These are phyloP conservation scores for Drosophila antonietae DNA, from an alignment of 2,888 invertebrate species.

Conservation along the genomic window DNA sequence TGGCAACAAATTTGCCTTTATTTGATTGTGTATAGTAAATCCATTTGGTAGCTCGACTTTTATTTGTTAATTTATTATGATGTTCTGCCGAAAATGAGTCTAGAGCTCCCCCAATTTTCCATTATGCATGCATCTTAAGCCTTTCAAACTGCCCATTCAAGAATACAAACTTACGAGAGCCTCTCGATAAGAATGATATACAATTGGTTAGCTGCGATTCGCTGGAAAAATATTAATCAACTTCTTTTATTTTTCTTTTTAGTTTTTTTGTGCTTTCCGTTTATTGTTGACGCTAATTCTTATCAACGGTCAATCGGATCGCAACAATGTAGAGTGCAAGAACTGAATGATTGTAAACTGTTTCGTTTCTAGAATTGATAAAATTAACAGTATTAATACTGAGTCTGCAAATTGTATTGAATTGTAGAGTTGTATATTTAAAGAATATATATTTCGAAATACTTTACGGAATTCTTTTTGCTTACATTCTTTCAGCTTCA, in stretches of 20 bases:
- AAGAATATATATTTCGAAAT: too few relatives aligned
- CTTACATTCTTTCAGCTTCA: too few relatives aligned
- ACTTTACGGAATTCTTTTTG: background rate
- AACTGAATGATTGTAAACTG: background rate
- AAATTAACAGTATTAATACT: too few relatives aligned
- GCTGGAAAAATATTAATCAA: constrained; percentile 63
- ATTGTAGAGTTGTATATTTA: too few relatives aligned
- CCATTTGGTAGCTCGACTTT: constrained; percentile 68
- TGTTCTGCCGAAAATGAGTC: constrained; percentile 76
- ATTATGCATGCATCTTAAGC: constrained; percentile 63
- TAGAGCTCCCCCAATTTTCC: constrained; percentile 71
- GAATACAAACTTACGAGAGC: constrained; percentile 43
- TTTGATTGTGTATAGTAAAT: constrained; percentile 64
- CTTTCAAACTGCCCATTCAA: constrained; percentile 56
- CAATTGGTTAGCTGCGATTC: constrained; percentile 53
- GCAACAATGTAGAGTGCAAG: constrained; percentile 9
- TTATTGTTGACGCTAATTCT: constrained; percentile 1
- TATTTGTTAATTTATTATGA: constrained; percentile 80
- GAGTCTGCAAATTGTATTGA: too few relatives aligned
- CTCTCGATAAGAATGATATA: constrained; percentile 9
- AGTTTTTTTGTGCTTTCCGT: constrained; percentile 27
- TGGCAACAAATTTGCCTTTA: constrained; percentile 72
- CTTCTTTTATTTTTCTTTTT: background rate
- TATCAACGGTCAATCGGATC: constrained; percentile 7
- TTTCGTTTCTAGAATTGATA: too few relatives aligned